phyloP scores from a whole-genome alignment of 1,140 invertebrate species.

The Drosophila leontia region DNA sequence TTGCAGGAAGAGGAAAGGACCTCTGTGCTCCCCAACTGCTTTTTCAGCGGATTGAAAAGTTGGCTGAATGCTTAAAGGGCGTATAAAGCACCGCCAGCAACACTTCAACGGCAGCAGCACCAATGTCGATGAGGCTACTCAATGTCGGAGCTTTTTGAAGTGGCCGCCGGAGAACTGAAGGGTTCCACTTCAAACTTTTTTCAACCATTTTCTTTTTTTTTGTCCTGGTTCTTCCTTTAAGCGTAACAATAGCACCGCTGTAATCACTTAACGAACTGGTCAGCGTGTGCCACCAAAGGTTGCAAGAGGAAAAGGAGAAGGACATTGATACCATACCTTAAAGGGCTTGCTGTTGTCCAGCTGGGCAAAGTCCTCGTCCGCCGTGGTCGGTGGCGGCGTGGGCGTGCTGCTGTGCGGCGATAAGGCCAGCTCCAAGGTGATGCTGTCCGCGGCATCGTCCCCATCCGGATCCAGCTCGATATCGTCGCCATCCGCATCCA shows the following conservation, averaged over 20 bases:
- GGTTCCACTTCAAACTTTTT: constrained; percentile 26
- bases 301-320: neutral
- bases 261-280: constrained; percentile 70
- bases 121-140: constrained; percentile 51
- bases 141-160: constrained; percentile 46
- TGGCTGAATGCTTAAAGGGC: constrained; percentile 47
- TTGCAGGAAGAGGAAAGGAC: neutral
- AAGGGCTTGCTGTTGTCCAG: constrained; percentile 76
- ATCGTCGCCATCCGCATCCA: constrained; percentile 71
- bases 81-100: constrained; percentile 44
- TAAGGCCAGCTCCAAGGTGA: constrained; percentile 68
- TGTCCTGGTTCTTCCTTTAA: constrained; percentile 7
- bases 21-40: neutral
- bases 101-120: constrained; percentile 36
- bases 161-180: constrained; percentile 23
- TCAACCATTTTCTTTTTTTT: neutral
- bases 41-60: constrained; percentile 39
- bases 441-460: constrained; percentile 72
- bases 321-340: constrained; percentile 55
- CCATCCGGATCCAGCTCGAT: constrained; percentile 50
- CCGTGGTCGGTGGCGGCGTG: constrained; percentile 66
- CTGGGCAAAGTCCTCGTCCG: constrained; percentile 64
- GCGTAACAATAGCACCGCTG: constrained; percentile 39
- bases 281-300: constrained; percentile 13
- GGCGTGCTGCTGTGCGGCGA: constrained; percentile 62